These are phyloP conservation scores for Pararge aegeria DNA, from an alignment of 1,140 invertebrate genomes.

Conservation along the genomic window DNA sequence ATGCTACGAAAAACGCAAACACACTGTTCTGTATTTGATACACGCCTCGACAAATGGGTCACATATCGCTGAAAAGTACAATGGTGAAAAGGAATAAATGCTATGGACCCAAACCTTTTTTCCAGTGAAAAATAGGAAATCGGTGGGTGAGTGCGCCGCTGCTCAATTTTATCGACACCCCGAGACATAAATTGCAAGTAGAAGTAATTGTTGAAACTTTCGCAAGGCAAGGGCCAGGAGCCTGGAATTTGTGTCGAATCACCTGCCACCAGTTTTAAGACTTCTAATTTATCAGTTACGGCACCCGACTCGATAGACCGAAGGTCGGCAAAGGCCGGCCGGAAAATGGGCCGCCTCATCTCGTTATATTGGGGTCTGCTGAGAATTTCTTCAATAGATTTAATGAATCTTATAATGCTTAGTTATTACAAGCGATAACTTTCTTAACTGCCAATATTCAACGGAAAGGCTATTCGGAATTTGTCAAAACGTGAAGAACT, in stretches of 20 bases:
- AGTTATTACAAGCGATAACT: conserved; percentile 31
- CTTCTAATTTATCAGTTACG: conserved; percentile 69
- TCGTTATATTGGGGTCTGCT: conserved; percentile 37
- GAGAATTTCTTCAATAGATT: conserved; percentile 27
- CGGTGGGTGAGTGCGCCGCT: conserved; percentile 42
- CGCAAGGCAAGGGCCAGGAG: conserved; percentile 42
- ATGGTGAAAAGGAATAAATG: conserved; percentile 19
- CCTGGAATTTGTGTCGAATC: conserved; percentile 64
- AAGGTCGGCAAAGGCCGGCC: conserved; percentile 34
- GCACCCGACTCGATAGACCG: conserved; percentile 47
- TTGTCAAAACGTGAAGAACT: conserved; percentile 5
- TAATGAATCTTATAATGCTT: conserved; percentile 28
- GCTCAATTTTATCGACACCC: conserved; percentile 53
- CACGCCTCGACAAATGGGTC: conserved; percentile 19
- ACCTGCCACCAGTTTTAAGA: conserved; percentile 71
- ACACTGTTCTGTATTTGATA: conserved; percentile 14
- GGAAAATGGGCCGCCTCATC: conserved; percentile 53
- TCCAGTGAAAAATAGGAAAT: conserved; percentile 18
- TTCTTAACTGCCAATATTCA: conserved; percentile 29
- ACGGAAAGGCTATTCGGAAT: conserved; percentile 8
- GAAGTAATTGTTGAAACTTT: conserved; percentile 74
- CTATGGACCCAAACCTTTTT: conserved; percentile 18
- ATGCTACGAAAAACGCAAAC: conserved; percentile 1
- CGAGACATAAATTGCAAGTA: conserved; percentile 68
- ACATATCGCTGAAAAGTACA: conserved; percentile 17